Evolutionary conservation across 1,140 invertebrate genomes (phyloP), one percentile per base, ranked within the genome.

Genomic region (Hylaeus anthracinus): DNA sequence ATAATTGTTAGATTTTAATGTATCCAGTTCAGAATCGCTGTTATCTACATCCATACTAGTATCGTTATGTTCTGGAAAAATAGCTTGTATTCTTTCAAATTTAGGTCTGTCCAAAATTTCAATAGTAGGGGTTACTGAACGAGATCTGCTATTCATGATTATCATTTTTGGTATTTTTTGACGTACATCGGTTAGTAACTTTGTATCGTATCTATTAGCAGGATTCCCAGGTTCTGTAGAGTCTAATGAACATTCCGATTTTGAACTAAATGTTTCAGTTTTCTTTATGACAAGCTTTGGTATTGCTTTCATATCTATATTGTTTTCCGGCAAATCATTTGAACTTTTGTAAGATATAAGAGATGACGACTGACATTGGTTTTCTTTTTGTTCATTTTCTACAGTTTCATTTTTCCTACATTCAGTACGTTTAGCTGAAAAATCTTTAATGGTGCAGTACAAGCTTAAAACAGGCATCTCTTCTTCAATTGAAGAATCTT

Each of bases 151-250:
- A 41, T 93, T 94, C 55, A 91, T 86, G 64, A 94, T 94, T 43
- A 94, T 93, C 91, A 94, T 93, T 72, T 94, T 94, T 79, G 93
- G 93, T 87, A 94, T 93, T 79, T 93, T 93, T 41, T 86, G 89
- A 58, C 85, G 85, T 37, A 37, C 5, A 12, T 80, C 64, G 9
- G 73, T 9, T 37, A 72, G 26, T 37, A 77, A 15, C 58, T 72
- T 53, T 12, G 77, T n/a, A 26, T 79, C 71, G 14, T 79, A 65
- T 26, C 1, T 78, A 12, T 66, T 5, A 2, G 12, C 5, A 15
- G 3, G 15, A 48, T 12, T 70, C 15, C 65, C 77, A n/a, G 5
- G 26, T 15, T 79, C 43, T 15, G 12, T 51, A 9, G 1, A 15
- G 41, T 79, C 53, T 2, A 63, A 15, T 45, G 53, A 51, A 15